Percentiles rank a stretch among this genome's conserved stretches.
phyloP scores from a whole-genome alignment of 2,113 vertebrate genomes.

The Nesoenas mayeri region DNA sequence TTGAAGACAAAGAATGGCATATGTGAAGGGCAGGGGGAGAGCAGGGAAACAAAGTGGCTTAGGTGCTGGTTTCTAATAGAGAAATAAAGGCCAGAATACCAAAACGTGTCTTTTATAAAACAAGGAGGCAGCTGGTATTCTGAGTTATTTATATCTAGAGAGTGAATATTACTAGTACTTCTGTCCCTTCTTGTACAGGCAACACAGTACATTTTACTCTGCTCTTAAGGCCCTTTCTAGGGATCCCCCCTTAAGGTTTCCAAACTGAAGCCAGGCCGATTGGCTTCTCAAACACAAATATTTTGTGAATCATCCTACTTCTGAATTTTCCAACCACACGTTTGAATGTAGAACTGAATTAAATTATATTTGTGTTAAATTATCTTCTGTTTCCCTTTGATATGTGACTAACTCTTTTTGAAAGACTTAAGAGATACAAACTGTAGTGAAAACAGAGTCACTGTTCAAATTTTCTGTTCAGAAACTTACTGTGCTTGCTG shows the following conservation, averaged over 20 bases:
- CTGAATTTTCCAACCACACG: background rate
- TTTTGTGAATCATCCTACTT: background rate
- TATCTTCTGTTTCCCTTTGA: background rate
- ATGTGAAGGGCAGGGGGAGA: no score
- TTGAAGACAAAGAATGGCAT: background rate
- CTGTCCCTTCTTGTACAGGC: rapidly evolving
- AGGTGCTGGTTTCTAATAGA: background rate
- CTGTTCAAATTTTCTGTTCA: background rate
- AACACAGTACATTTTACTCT: rapidly evolving
- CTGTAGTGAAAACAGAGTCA: background rate
- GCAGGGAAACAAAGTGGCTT: background rate
- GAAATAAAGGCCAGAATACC: background rate
- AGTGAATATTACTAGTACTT: background rate
- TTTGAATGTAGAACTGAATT: background rate
- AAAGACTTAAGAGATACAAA: background rate
- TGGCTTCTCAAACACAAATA: background rate
- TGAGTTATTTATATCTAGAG: background rate
- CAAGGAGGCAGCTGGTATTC: background rate
- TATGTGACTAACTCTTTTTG: background rate
- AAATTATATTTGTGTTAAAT: background rate
- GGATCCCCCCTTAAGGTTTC: background rate
- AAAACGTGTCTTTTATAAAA: background rate
- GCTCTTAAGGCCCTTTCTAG: background rate
- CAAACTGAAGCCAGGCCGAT: background rate
- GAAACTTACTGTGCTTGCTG: background rate